phyloP scores from a whole-genome alignment of 2,888 invertebrate species.

The Oconnorella tubifera region DNA sequence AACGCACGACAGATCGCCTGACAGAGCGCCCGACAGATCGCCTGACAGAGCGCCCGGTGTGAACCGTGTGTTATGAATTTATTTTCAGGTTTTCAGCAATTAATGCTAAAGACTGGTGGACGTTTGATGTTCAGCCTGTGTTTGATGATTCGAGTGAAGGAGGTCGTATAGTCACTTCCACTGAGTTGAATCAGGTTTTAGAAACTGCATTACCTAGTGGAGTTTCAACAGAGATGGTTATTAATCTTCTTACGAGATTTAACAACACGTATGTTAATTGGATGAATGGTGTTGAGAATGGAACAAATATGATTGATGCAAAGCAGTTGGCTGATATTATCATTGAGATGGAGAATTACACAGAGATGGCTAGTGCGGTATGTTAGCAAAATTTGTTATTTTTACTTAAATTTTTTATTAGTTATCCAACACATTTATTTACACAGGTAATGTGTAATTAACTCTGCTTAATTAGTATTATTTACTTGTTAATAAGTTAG shows the following conservation, averaged over 20 bases:
- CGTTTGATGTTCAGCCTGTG: conserved; percentile 15
- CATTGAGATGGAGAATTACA: background rate
- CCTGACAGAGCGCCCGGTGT: too few species aligned
- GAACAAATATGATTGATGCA: background rate
- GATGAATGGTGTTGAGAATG: background rate
- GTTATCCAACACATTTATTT: too few species aligned
- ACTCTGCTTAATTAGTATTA: too few species aligned
- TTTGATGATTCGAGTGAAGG: conserved; percentile 20
- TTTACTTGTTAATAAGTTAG: too few species aligned
- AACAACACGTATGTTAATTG: background rate
- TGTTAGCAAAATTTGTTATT: too few species aligned
- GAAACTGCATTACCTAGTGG: conserved; percentile 16
- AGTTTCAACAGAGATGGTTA: conserved; percentile 15
- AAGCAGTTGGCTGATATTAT: background rate
- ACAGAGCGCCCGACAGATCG: too few species aligned
- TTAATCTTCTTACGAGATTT: background rate
- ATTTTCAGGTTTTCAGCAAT: background rate
- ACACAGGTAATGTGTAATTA: too few species aligned
- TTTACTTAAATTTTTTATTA: too few species aligned
- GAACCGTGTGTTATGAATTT: too few species aligned
- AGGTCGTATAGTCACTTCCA: conserved; percentile 14
- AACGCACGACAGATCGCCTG: too few species aligned
- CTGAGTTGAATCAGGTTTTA: conserved; percentile 13
- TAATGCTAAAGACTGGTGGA: conserved; percentile 17
- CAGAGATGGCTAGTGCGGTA: background rate